Base-by-base conservation (phyloP, 2,888 invertebrate genomes). In the Platycheirus rosarum region DNA sequence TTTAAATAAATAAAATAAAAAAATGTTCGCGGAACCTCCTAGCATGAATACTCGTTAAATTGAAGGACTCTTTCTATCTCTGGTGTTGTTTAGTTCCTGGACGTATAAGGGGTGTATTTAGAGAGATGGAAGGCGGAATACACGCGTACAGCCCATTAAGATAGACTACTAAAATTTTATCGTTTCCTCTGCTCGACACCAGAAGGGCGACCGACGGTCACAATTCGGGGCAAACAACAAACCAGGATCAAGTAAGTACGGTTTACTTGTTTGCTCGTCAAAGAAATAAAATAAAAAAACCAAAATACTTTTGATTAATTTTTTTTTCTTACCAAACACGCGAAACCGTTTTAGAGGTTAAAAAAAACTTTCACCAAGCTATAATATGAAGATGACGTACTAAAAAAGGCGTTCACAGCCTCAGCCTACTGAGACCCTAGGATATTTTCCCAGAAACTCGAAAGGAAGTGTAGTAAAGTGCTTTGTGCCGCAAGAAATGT, bases 81-180 rank as follows among this genome's bases (percentile, higher is more conserved):
- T 65, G 13, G 14, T 5, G 9, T 32, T 32, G 16, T 44, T 8
- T n/a, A 14, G 9, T 16, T 40, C 23, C 9, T 48, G 18, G 23
- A 23, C 3, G 23, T 6, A 23, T 23, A 6, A 23, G 23, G 23
- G 23, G 3, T 6, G 23, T 4, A n/a, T n/a, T n/a, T n/a, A n/a
- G n/a, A n/a, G n/a, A n/a, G n/a, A n/a, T n/a, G n/a, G n/a, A 40
- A 8, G 23, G 51, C 23, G 20, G 2, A 32, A 44, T 55, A 66
- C 14, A 3, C 18, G 62, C 53, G 48, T 53, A 46, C 65, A 69
- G 42, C 29, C 44, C 69, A 70, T 79, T 75, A 60, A 57, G 79
- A 65, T 37, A 49, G 63, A 63, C 49, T 49, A 77, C 70, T 70
- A 51, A 80, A 80, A 75, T 65, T 80, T 80, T 60, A 75, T 75